Conservation (phyloP, 2,113 vertebrate genomes). For the Lepus timidus region DNA sequence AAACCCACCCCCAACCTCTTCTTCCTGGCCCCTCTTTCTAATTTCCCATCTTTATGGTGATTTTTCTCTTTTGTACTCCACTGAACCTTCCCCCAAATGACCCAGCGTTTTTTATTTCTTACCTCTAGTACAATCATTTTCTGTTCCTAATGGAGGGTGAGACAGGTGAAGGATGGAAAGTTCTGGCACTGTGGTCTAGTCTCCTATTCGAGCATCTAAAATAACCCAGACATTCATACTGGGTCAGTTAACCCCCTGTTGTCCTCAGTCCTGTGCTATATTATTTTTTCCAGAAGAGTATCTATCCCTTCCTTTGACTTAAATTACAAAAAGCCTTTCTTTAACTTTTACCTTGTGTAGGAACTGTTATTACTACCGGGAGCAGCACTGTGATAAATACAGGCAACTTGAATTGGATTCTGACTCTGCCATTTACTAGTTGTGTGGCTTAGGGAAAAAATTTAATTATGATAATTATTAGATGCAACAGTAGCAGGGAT, state of each 20-base stretch:
- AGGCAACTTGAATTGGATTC: neutral
- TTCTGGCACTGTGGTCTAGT: constrained; percentile 24
- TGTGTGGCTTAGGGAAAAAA: constrained; percentile 16
- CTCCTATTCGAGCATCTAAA: constrained; percentile 51
- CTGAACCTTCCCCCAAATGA: neutral
- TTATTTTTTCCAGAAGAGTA: neutral
- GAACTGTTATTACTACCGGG: neutral
- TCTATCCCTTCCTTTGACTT: constrained; percentile 9
- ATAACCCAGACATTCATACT: constrained; percentile 23
- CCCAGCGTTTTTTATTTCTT: constrained; percentile 27
- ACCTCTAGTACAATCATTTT: constrained; percentile 34
- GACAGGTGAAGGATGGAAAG: neutral
- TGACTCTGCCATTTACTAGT: neutral
- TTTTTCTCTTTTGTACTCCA: neutral
- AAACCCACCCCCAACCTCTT: neutral
- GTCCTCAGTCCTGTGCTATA: neutral
- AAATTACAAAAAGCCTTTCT: neutral
- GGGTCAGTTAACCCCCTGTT: constrained; percentile 32
- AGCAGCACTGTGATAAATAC: neutral
- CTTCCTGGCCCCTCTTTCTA: neutral
- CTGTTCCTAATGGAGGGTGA: neutral
- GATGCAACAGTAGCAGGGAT: neutral
- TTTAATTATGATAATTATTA: neutral
- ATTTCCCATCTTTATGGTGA: neutral
- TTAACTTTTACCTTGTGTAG: neutral